phyloP scores from a whole-genome alignment of 2,113 vertebrate genomes.

The Gallinago paraguaiae region DNA sequence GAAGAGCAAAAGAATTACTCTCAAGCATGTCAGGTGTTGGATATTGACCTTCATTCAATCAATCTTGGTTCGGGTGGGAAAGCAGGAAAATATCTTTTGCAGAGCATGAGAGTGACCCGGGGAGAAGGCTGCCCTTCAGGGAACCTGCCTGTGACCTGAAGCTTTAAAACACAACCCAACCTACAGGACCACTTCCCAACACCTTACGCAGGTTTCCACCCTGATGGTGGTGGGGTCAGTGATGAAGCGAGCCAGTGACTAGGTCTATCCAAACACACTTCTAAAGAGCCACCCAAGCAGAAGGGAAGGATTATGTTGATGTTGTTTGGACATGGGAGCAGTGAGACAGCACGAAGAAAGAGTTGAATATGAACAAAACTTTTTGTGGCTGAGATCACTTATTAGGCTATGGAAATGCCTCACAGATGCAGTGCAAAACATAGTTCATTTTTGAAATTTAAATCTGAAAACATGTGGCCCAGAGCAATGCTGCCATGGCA shows the following conservation, averaged over 20 bases:
- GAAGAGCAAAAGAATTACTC: neutral
- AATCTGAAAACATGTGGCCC: neutral
- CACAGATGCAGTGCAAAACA: neutral
- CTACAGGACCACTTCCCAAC: fast-evolving
- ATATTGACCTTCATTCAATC: neutral
- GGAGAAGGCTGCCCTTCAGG: neutral
- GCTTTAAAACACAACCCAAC: neutral
- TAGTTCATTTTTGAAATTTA: neutral
- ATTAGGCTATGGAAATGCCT: neutral
- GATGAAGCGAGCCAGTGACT: neutral
- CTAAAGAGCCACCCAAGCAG: neutral
- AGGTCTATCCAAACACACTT: neutral
- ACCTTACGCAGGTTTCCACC: neutral
- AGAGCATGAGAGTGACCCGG: fast-evolving
- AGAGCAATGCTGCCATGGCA: neutral
- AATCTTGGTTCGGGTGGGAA: fast-evolving
- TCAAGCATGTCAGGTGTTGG: neutral
- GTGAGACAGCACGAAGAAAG: neutral
- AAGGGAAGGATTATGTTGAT: neutral
- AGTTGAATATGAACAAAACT: neutral
- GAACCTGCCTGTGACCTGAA: neutral
- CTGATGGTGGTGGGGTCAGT: neutral
- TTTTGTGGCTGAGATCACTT: neutral
- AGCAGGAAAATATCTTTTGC: neutral
- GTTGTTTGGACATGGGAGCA: neutral